Conservation (phyloP, 2,113 vertebrate genomes). For the Gallinago jamesoni region DNA sequence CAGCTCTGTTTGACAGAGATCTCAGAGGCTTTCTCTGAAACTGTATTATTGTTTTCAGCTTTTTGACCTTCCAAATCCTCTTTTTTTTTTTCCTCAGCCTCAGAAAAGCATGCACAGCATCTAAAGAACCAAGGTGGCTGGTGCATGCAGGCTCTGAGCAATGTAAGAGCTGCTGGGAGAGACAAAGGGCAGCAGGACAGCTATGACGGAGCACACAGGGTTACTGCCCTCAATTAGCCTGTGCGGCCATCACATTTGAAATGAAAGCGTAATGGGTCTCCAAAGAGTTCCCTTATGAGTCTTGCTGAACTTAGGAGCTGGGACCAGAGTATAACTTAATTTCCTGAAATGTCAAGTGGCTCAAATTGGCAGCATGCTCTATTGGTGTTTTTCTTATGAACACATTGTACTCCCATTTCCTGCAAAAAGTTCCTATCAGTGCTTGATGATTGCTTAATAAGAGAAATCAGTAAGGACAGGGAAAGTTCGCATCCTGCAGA, state of each 20-base stretch:
- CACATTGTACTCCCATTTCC: slow-evolving; percentile 7
- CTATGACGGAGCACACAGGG: not conserved
- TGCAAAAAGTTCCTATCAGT: slow-evolving; percentile 9
- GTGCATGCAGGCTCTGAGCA: not conserved
- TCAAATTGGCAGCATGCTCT: not conserved
- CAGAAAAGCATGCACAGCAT: not conserved
- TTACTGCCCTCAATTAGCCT: slow-evolving; percentile 52
- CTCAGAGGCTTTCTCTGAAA: not conserved
- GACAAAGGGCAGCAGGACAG: not conserved
- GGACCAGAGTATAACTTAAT: slow-evolving; percentile 21
- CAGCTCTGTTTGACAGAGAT: not conserved
- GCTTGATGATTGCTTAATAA: slow-evolving; percentile 53
- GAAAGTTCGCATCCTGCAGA: slow-evolving; percentile 8
- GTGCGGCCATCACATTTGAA: not conserved
- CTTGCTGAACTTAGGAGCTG: slow-evolving; percentile 21
- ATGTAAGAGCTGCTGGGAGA: not conserved
- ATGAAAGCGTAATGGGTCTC: not conserved
- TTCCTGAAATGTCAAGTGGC: slow-evolving; percentile 46
- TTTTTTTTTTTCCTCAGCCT: not conserved
- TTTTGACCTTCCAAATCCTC: not conserved
- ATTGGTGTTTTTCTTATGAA: slow-evolving; percentile 11
- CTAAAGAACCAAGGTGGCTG: not conserved
- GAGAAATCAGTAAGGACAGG: slow-evolving; percentile 17
- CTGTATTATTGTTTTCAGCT: not conserved
- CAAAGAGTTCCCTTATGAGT: not conserved